Evolutionary conservation across 2,797 vertebrate genomes (phyloP).

Genomic region (Galagoides demidoff): DNA sequence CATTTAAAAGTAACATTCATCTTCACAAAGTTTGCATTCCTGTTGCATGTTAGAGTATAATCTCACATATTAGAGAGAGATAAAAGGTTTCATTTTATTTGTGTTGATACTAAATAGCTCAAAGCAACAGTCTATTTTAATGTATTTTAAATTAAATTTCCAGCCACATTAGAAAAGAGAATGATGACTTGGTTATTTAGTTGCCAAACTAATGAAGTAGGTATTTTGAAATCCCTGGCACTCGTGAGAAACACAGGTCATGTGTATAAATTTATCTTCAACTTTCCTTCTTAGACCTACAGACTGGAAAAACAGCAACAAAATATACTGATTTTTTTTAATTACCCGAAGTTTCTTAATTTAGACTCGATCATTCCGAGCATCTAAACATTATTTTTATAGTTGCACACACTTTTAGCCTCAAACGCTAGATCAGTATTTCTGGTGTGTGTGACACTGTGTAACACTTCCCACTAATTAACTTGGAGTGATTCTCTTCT

Average conservation of each 20-base stretch:
- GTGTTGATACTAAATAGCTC: not conserved
- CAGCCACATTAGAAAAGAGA: not conserved
- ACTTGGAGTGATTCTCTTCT: not conserved
- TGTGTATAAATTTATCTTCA: not conserved
- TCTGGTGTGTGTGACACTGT: not conserved
- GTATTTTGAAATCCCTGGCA: not conserved
- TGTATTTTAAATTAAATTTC: not conserved
- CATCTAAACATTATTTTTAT: not conserved
- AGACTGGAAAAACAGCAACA: not conserved
- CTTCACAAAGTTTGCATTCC: not conserved
- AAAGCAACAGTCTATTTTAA: not conserved
- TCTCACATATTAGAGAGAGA: not conserved
- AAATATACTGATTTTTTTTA: not conserved
- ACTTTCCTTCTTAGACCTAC: not conserved
- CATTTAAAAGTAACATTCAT: not conserved
- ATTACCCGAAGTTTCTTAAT: not conserved
- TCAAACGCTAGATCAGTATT: not conserved
- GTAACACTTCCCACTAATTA: not conserved
- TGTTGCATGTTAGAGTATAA: not conserved
- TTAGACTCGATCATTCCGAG: not conserved
- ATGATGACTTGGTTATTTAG: not conserved
- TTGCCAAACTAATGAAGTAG: not conserved
- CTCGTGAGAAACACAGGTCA: not conserved
- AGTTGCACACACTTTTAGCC: not conserved
- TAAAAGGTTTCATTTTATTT: not conserved